Conservation (phyloP, 2,797 vertebrate genomes). For the Phrynocephalus guinanensis region DNA sequence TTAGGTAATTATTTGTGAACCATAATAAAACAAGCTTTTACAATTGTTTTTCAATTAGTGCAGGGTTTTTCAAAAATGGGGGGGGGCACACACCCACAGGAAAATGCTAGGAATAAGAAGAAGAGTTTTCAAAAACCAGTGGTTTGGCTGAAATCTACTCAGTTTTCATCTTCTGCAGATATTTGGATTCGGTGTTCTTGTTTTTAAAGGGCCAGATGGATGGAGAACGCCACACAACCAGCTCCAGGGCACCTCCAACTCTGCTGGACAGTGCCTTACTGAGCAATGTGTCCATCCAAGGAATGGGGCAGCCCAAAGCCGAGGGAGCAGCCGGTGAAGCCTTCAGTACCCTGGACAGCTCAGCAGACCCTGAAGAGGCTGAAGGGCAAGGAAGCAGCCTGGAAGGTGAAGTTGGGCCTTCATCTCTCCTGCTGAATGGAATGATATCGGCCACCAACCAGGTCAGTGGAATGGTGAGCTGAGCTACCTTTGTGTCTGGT, state of each 20-base stretch:
- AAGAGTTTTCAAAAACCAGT: no score
- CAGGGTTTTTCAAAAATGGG: not conserved
- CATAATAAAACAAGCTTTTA: no score
- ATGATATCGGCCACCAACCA: slow-evolving; percentile 43
- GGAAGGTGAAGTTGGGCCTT: not conserved
- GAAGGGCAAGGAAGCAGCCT: not conserved
- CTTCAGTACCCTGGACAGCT: slow-evolving; percentile 4
- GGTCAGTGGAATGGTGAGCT: slow-evolving; percentile 67
- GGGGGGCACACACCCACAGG: no score
- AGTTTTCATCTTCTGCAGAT: not conserved
- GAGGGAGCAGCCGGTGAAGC: not conserved
- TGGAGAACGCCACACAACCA: not conserved
- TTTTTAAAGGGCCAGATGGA: not conserved
- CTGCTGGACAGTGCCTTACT: slow-evolving; percentile 8
- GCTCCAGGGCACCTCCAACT: not conserved
- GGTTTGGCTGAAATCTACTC: not conserved
- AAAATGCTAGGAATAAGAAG: no score
- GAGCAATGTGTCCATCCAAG: not conserved
- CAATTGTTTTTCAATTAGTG: not conserved
- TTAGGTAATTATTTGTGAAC: no score
- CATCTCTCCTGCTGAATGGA: slow-evolving; percentile 1
- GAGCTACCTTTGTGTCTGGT: no score
- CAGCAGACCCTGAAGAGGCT: not conserved
- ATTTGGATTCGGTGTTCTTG: not conserved
- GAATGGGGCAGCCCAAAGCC: not conserved